Percentiles rank a stretch among this genome's conserved stretches.
Evolutionary conservation across 2,113 vertebrate genomes (phyloP).

Genomic region (Brienomyrus longianalis): DNA sequence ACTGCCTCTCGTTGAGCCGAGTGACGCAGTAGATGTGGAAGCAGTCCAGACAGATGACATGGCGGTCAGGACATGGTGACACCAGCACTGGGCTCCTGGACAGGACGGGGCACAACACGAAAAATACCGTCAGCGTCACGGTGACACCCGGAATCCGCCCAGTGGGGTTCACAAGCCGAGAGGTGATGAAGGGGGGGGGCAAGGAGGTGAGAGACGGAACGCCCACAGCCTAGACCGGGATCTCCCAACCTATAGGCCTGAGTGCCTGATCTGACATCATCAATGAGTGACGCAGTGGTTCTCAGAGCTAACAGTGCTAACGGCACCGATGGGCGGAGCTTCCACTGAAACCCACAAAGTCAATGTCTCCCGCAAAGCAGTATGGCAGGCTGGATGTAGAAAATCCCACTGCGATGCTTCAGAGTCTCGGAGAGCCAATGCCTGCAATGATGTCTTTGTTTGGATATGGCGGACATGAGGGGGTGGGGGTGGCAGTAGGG

Average conservation of each 20-base stretch:
- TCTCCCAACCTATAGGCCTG: not conserved
- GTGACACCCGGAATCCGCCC: not conserved
- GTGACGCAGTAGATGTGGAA: slow-evolving; percentile 81
- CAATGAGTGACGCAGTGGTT: not conserved
- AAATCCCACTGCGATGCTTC: slow-evolving; percentile 14
- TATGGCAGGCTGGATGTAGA: not conserved
- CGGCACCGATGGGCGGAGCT: not conserved
- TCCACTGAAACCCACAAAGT: not conserved
- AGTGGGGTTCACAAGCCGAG: not conserved
- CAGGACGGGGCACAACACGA: not conserved
- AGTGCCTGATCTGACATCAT: not conserved
- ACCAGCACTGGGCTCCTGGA: slow-evolving; percentile 77
- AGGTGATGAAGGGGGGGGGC: not conserved
- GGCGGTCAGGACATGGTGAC: slow-evolving; percentile 72
- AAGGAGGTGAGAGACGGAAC: not conserved
- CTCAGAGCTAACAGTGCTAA: not conserved
- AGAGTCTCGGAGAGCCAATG: slow-evolving; percentile 20
- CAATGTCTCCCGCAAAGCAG: not conserved
- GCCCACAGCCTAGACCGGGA: not conserved
- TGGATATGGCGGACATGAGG: slow-evolving; percentile 36
- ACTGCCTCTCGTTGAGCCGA: slow-evolving; percentile 76
- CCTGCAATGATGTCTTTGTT: slow-evolving; percentile 45
- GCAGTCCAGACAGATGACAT: slow-evolving; percentile 86
- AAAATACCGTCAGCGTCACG: not conserved
- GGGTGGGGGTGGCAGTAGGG: not conserved